Evolutionary conservation across 2,113 vertebrate genomes (phyloP).

Genomic region (Pheucticus melanocephalus): DNA sequence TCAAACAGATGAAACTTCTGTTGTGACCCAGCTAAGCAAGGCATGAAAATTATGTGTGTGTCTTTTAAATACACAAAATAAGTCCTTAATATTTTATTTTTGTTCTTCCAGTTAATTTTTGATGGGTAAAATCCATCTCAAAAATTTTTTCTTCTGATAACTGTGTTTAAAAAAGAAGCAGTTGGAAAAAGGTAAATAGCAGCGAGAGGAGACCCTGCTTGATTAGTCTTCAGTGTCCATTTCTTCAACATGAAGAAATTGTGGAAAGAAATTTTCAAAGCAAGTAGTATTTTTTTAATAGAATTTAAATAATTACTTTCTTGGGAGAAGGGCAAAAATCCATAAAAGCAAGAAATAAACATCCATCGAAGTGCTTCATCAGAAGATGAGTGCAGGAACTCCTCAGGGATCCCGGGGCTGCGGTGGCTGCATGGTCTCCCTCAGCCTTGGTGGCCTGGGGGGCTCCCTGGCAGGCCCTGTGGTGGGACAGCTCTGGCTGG

Average conservation of each 20-base stretch:
- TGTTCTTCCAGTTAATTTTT: background rate
- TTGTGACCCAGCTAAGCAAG: background rate
- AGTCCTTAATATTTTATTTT: background rate
- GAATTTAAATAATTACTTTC: background rate
- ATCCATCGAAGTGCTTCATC: background rate
- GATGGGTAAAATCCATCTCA: background rate
- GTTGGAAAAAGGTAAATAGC: background rate
- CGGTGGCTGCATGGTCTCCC: background rate
- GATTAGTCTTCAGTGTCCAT: background rate
- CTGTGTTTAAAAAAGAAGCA: background rate
- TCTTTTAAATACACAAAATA: background rate
- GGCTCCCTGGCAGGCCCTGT: background rate
- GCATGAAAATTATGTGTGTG: fast-evolving
- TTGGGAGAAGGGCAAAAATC: background rate
- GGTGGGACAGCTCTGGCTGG: background rate
- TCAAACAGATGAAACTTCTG: background rate
- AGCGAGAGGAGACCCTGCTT: background rate
- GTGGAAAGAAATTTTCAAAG: background rate
- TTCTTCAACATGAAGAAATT: background rate
- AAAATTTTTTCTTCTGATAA: background rate
- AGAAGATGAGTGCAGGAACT: background rate
- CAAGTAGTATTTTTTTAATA: background rate
- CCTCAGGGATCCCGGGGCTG: background rate
- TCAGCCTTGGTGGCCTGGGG: background rate
- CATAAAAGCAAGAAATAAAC: background rate